Evolutionary conservation across 2,797 vertebrate species (phyloP).

Genomic region (Poeciliopsis turneri): DNA sequence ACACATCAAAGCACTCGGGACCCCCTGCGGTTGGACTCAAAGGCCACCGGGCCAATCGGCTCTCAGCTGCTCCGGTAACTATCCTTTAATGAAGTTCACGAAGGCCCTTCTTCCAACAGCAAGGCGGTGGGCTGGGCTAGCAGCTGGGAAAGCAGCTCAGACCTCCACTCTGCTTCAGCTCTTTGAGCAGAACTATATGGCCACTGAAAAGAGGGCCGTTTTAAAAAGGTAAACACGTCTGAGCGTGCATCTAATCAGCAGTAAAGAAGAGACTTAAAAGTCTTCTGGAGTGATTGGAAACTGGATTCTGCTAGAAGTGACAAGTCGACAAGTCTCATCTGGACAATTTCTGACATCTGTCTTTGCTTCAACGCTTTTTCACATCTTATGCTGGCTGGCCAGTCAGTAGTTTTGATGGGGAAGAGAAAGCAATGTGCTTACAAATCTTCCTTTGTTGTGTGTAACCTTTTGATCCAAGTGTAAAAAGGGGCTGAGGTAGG

Average conservation of each 20-base stretch:
- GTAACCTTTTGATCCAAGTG: slow-evolving; percentile 78
- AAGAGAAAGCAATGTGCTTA: slow-evolving; percentile 47
- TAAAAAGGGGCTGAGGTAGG: slow-evolving; percentile 56
- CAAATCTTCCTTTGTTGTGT: slow-evolving; percentile 72
- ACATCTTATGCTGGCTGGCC: slow-evolving; percentile 40
- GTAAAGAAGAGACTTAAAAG: slow-evolving; percentile 87
- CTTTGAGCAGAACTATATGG: slow-evolving; percentile 91
- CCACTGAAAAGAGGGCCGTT: slow-evolving; percentile 66
- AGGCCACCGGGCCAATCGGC: slow-evolving; percentile 84
- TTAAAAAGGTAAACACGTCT: slow-evolving; percentile 43
- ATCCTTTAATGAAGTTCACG: slow-evolving; percentile 91
- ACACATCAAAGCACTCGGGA: slow-evolving; percentile 89
- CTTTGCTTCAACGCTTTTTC: neutral
- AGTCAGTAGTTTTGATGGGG: slow-evolving; percentile 55
- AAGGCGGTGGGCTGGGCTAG: slow-evolving; percentile 87
- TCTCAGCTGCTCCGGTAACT: slow-evolving; percentile 89
- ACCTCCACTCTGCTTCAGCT: slow-evolving; percentile 82
- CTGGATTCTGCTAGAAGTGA: slow-evolving; percentile 81
- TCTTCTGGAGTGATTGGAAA: slow-evolving; percentile 83
- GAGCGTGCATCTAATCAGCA: slow-evolving; percentile 52
- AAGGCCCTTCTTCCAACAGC: slow-evolving; percentile 87
- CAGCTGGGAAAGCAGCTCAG: slow-evolving; percentile 85
- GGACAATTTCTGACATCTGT: slow-evolving; percentile 46
- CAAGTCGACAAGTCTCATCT: slow-evolving; percentile 71
- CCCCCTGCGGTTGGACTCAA: slow-evolving; percentile 87